Evolutionary conservation across 1,140 invertebrate species (phyloP), one percentile per base, ranked within the genome.

Genomic region (Apis cerana): DNA sequence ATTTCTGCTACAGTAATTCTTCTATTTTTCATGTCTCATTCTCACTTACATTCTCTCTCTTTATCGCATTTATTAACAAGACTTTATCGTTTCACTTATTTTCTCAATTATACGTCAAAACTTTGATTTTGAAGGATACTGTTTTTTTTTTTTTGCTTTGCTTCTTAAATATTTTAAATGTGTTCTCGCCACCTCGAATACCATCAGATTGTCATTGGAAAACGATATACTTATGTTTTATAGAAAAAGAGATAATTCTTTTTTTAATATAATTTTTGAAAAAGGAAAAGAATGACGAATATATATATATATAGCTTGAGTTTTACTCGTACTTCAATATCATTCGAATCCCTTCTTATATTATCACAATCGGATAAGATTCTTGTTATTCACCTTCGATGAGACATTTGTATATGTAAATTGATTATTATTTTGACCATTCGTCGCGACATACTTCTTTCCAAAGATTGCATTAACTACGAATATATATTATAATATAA

Each of bases 401-500:
- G 68, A 71, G 52, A 77, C 52, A 64, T 58, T 70, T 54, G 54
- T 21, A 12, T 69, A 79, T n/a, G n/a, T 13, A 50, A 27, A 9
- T 50, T 13, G 65, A 62, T 64, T 23, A 68, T 33, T 21, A 52
- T 9, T 33, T 65, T 27, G 12, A 19, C 58, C n/a, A 21, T 71
- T 54, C 19, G 17, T 19, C 23, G 19, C 33, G 74, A 13, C 59
- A 43, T 27, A 43, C n/a, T 70, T 67, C 23, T 67, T n/a, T 71
- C 27, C 27, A 43, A 43, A 2, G 15, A n/a, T 19, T 56, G 11
- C 13, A 27, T 59, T 15, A 76, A 59, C 65, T 59, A 76, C 21
- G 48, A n/a, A 56, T 21, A 75, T 76, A 75, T 75, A 58, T 59
- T 48, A 58, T 65, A 83, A 86, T 83, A 87, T 43, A 52, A 76